phyloP scores from a whole-genome alignment of 2,888 invertebrate species.

The Latrodectus elegans region DNA sequence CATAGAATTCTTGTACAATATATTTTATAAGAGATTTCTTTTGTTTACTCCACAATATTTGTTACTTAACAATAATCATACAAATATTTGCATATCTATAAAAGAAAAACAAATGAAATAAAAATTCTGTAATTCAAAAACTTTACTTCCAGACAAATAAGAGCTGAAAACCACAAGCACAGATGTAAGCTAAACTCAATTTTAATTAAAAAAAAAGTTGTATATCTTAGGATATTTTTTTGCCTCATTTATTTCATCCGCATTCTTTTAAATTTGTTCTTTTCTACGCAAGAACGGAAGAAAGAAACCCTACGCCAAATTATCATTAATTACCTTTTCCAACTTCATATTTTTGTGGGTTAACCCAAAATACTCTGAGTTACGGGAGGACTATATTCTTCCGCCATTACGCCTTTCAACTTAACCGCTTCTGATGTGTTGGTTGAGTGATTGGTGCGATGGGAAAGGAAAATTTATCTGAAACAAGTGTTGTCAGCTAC shows the following conservation, averaged over 20 bases:
- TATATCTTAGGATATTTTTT: too few relatives aligned
- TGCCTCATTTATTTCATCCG: neutral
- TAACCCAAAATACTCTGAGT: slow-evolving; percentile 45
- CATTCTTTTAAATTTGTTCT: neutral
- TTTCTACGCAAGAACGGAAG: neutral
- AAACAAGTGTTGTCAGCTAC: slow-evolving; percentile 69
- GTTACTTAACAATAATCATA: too few relatives aligned
- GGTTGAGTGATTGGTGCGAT: slow-evolving; percentile 52
- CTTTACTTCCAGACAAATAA: too few relatives aligned
- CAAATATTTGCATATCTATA: too few relatives aligned
- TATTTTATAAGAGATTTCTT: too few relatives aligned
- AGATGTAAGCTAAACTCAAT: too few relatives aligned
- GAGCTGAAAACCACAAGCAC: too few relatives aligned
- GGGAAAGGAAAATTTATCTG: slow-evolving; percentile 63
- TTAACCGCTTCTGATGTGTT: slow-evolving; percentile 43
- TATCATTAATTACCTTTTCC: slow-evolving; percentile 61
- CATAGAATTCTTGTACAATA: too few relatives aligned
- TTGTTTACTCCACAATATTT: too few relatives aligned
- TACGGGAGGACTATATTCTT: slow-evolving; percentile 41
- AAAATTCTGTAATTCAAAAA: too few relatives aligned
- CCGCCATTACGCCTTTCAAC: slow-evolving; percentile 53
- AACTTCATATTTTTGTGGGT: slow-evolving; percentile 45
- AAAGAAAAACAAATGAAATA: too few relatives aligned
- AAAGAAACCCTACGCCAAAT: slow-evolving; percentile 33
- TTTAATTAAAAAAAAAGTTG: too few relatives aligned